Evolutionary conservation across 2,797 vertebrate species (phyloP).

Genomic region (Smutsia gigantea): DNA sequence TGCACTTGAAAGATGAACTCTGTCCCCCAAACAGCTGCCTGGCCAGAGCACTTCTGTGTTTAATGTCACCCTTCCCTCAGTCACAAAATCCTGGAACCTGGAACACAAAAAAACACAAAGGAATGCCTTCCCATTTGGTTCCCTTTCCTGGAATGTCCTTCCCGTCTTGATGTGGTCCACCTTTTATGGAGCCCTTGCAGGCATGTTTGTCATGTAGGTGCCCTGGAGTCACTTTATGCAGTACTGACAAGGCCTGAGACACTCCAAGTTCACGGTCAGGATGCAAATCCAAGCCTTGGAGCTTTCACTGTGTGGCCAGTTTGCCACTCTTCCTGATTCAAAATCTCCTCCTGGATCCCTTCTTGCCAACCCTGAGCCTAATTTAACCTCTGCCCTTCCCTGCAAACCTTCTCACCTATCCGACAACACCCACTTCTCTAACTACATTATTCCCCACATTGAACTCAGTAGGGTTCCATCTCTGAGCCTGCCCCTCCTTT

Average conservation of each 20-base stretch:
- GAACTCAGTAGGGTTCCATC: not conserved
- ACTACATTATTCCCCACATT: accelerated
- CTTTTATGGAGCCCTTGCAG: accelerated
- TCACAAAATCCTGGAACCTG: not conserved
- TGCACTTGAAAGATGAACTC: not conserved
- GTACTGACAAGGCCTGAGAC: not conserved
- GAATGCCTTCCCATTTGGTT: not conserved
- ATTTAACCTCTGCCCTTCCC: not conserved
- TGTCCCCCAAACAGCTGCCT: not conserved
- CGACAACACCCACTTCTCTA: not conserved
- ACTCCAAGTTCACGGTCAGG: not conserved
- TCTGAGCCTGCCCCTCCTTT: not conserved
- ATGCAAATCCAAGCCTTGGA: not conserved
- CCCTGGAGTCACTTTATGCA: not conserved
- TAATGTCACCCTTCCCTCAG: not conserved
- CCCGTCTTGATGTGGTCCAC: accelerated
- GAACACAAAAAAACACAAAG: no score
- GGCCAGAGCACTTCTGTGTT: not conserved
- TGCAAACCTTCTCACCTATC: not conserved
- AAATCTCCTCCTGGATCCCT: not conserved
- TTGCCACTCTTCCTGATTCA: not conserved
- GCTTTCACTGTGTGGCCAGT: accelerated
- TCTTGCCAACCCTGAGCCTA: not conserved
- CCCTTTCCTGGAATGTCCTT: not conserved
- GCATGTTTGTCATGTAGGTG: accelerated